A percentile compares a stretch with the other conserved stretches of the same genome.
phyloP scores from a whole-genome alignment of 2,888 invertebrate genomes.

The Hypercompe scribonia region DNA sequence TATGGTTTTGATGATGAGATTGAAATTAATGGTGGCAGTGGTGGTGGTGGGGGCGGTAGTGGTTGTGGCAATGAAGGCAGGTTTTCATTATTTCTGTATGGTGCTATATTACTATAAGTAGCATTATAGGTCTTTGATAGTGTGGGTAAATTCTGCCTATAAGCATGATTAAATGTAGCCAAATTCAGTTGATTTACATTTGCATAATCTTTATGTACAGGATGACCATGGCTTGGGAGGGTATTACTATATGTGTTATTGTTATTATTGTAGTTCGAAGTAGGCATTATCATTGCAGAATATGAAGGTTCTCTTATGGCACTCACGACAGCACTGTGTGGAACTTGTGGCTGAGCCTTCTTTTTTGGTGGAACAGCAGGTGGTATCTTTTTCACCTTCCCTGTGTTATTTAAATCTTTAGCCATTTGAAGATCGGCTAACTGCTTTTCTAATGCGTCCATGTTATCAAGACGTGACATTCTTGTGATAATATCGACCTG shows the following conservation, averaged over 20 bases:
- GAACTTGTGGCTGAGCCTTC: constrained; percentile 89
- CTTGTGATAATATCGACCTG: constrained; percentile 48
- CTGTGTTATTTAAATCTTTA: constrained; percentile 72
- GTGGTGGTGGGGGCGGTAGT: constrained; percentile 87
- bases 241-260: constrained; percentile 68
- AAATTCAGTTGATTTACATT: constrained; percentile 68
- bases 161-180: constrained; percentile 55
- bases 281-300: constrained; percentile 85
- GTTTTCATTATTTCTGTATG: constrained; percentile 73
- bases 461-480: constrained; percentile 81
- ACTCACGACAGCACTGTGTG: constrained; percentile 91
- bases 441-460: constrained; percentile 90
- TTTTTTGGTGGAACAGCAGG: constrained; percentile 94
- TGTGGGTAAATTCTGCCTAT: constrained; percentile 55
- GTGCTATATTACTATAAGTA: constrained; percentile 87
- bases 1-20: constrained; percentile 49
- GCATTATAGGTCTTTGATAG: constrained; percentile 68
- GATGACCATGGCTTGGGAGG: constrained; percentile 50
- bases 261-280: constrained; percentile 76
- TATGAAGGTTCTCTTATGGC: constrained; percentile 91
- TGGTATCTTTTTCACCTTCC: constrained; percentile 87
- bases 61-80: constrained; percentile 85
- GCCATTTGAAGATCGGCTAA: constrained; percentile 89
- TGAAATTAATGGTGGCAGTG: constrained; percentile 69
- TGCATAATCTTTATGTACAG: constrained; percentile 70